Evolutionary conservation across 1,140 invertebrate genomes (phyloP).

Genomic region (Fopius arisanus): DNA sequence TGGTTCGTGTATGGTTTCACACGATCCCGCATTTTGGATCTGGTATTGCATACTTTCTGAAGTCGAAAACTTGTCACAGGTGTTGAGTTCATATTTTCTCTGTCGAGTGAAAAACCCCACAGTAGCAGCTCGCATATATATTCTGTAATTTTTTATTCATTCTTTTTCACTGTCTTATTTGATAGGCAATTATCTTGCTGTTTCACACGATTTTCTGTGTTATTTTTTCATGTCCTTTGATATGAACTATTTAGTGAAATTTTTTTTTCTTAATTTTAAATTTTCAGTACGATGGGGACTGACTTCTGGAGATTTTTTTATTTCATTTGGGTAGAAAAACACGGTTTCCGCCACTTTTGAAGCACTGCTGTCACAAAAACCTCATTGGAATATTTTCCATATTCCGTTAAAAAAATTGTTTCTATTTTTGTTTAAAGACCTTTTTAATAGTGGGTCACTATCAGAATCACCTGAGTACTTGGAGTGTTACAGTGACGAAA

Average conservation of each 20-base stretch:
- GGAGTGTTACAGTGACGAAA: slow-evolving; percentile 48
- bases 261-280: slow-evolving; percentile 42
- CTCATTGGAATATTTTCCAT: not conserved
- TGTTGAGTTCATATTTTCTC: not conserved
- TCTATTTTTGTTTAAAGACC: not conserved
- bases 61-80: too few species aligned
- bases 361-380: not conserved
- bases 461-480: slow-evolving; percentile 64
- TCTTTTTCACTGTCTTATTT: not conserved
- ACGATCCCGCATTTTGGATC: not conserved
- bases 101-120: too few species aligned
- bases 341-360: not conserved
- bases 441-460: slow-evolving; percentile 23
- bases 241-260: slow-evolving; percentile 63
- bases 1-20: not conserved
- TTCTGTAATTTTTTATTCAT: too few species aligned
- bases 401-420: not conserved
- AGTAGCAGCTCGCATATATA: too few species aligned
- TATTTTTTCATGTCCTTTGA: slow-evolving; percentile 42
- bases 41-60: too few species aligned
- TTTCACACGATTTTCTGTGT: not conserved
- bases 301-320: slow-evolving; percentile 31
- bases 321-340: not conserved
- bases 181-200: not conserved
- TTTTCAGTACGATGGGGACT: slow-evolving; percentile 20